Evolutionary conservation across 2,888 invertebrate species (phyloP).

Genomic region (Drosophila paramelanica): DNA sequence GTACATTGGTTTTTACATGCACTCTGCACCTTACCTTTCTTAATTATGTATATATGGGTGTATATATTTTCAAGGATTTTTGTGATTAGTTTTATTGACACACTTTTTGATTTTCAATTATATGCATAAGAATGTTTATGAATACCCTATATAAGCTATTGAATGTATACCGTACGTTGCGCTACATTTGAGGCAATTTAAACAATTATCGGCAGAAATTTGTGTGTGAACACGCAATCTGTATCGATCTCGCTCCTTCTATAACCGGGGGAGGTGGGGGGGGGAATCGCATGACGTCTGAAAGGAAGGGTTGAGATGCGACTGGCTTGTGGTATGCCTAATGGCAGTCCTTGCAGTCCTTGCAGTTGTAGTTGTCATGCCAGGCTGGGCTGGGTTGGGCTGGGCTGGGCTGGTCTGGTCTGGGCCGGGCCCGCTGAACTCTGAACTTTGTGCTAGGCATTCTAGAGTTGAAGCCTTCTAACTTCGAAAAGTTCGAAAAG

Average conservation of each 20-base stretch:
- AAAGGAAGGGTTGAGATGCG: constrained; percentile 26
- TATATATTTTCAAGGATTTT: too few relatives aligned
- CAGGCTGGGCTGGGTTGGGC: constrained; percentile 2
- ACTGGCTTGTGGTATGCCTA: constrained; percentile 41
- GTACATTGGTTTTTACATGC: neutral
- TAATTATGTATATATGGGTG: too few relatives aligned
- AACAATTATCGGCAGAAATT: constrained; percentile 25
- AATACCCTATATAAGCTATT: too few relatives aligned
- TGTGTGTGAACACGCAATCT: constrained; percentile 34
- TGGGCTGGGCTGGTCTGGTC: too few relatives aligned
- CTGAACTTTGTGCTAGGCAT: constrained; percentile 13
- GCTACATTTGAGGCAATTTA: constrained; percentile 6
- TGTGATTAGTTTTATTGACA: too few relatives aligned
- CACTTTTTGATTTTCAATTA: too few relatives aligned
- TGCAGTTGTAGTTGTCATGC: constrained; percentile 17
- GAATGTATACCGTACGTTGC: neutral
- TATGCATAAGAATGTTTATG: too few relatives aligned
- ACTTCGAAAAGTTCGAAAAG: constrained; percentile 27
- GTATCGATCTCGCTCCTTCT: constrained; percentile 29
- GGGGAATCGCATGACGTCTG: constrained; percentile 17
- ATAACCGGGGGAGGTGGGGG: too few relatives aligned
- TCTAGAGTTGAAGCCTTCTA: constrained; percentile 5
- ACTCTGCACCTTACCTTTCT: neutral
- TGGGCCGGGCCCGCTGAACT: constrained; percentile 1
- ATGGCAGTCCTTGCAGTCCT: constrained; percentile 9